These are phyloP conservation scores for Drosophila jambulina DNA, from an alignment of 1,140 invertebrate species.

Conservation along the genomic window DNA sequence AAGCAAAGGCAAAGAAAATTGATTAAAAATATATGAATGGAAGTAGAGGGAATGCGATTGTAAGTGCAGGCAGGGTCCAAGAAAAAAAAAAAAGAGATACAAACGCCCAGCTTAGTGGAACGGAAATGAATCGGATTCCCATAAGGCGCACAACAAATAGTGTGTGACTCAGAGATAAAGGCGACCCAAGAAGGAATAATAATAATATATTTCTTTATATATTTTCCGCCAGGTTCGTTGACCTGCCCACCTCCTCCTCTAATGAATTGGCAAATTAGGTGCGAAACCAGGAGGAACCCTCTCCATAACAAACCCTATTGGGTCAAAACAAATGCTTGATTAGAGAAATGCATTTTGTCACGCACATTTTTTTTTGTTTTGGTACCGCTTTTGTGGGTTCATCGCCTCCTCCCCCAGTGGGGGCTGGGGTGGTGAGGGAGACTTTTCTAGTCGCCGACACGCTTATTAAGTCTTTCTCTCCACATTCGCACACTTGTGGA, in stretches of 20 bases:
- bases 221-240: constrained; percentile 25
- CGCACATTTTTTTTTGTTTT: constrained; percentile 55
- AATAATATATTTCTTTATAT: neutral
- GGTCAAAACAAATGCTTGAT: constrained; percentile 56
- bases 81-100: constrained; percentile 3
- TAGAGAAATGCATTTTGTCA: constrained; percentile 73
- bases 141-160: constrained; percentile 11
- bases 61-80: constrained; percentile 18
- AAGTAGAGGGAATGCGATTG: constrained; percentile 19
- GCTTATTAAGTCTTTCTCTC: constrained; percentile 49
- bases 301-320: constrained; percentile 25
- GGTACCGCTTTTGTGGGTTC: constrained; percentile 30
- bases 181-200: neutral
- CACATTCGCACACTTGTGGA: constrained; percentile 61
- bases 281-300: constrained; percentile 40
- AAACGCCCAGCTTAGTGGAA: constrained; percentile 32
- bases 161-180: constrained; percentile 16
- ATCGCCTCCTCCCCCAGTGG: constrained; percentile 20
- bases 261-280: constrained; percentile 48
- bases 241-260: constrained; percentile 3
- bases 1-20: constrained; percentile 15
- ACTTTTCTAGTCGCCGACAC: constrained; percentile 33
- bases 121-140: constrained; percentile 39
- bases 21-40: constrained; percentile 62
- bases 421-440: neutral